Base-by-base conservation (phyloP, 1,140 invertebrate genomes). In the Eueides isabella region DNA sequence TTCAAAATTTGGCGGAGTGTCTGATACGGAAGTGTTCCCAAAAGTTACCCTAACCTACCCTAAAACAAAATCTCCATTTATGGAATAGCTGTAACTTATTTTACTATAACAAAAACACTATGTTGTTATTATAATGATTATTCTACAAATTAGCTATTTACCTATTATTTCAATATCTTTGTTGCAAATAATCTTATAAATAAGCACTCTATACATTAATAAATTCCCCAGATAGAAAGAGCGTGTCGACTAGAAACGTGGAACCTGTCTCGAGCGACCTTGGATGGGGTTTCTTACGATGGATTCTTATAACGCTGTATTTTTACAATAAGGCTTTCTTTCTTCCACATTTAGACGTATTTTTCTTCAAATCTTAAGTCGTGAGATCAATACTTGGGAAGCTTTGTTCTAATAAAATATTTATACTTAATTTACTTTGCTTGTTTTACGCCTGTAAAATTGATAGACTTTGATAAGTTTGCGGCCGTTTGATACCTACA, bases 231-330 rank as follows among this genome's bases (percentile, higher is more conserved):
- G 41, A 29, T 26, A 61, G 67, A 61, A 44, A 30, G 19, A 69
- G 67, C 33, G 33, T 61, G 29, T 48, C 30, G 38, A 28, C 29
- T 48, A 30, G 48, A 69, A 61, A 69, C 23, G 67, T 69, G 30
- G 44, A 69, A 61, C 66, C 31, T 23, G 67, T 69, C 66, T 30
- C 28, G 66, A 19, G 31, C 31, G 67, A 69, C 67, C 67, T 69
- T 69, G 67, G 44, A 16, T 6, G 67, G 19, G 48, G 67, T 61
- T 55, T 48, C 67, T 48, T 55, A 55, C 48, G 41, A 23, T n/a
- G 48, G 48, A 55, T 55, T 55, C 48, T 26, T 55, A 55, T 55
- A 55, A 26, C 48, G 48, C 19, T 55, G 48, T 55, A 55, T 55
- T 55, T 55, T 55, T 14, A 55, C 48, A 55, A 55, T 55, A 55